phyloP scores from a whole-genome alignment of 2,113 vertebrate species.

The Mesocricetus auratus region DNA sequence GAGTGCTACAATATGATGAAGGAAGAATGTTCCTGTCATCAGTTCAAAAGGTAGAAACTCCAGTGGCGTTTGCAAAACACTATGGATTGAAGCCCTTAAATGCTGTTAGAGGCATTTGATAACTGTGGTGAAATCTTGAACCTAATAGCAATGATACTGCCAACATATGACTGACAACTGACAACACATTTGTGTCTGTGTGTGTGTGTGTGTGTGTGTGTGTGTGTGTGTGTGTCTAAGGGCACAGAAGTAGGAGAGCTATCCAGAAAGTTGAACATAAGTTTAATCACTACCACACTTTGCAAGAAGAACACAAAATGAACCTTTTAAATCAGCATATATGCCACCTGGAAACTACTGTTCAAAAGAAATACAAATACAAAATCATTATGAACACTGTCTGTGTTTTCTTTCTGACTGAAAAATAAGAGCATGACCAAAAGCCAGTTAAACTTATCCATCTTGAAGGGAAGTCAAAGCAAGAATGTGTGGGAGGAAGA shows the following conservation, averaged over 20 bases:
- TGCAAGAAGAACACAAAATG: neutral
- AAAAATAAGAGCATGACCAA: neutral
- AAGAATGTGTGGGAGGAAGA: neutral
- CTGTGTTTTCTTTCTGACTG: neutral
- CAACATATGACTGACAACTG: neutral
- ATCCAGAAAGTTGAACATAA: conserved; percentile 9
- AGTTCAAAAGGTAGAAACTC: neutral
- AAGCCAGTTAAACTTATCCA: neutral
- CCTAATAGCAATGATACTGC: conserved; percentile 25
- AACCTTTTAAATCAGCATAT: neutral
- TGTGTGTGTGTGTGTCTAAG: neutral
- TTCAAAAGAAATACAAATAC: conserved; percentile 45
- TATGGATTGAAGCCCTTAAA: conserved; percentile 1
- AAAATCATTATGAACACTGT: neutral
- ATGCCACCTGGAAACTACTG: conserved; percentile 8
- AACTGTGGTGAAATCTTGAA: conserved; percentile 48
- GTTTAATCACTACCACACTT: neutral
- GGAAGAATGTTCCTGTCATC: neutral
- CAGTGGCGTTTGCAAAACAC: neutral
- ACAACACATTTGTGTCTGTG: neutral
- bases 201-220: neutral
- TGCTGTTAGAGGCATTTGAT: conserved; percentile 29
- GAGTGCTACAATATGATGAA: conserved; percentile 15
- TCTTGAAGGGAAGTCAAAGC: neutral
- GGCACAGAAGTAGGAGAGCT: neutral